These are phyloP conservation scores for Podargus strigoides DNA, from an alignment of 2,797 vertebrate species.

Conservation along the genomic window DNA sequence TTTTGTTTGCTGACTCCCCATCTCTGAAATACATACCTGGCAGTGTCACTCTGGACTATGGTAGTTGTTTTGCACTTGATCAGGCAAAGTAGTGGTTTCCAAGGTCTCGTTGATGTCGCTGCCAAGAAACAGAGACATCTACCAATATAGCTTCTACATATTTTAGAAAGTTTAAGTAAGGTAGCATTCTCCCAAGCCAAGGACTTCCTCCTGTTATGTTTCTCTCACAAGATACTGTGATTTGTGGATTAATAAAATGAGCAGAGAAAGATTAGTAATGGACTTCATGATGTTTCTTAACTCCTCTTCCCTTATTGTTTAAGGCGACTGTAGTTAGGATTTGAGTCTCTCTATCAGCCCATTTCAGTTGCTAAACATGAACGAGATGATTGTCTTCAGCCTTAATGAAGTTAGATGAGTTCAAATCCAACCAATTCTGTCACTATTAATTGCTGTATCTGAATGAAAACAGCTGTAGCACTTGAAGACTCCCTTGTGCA, in stretches of 20 bases:
- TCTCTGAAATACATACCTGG: background rate
- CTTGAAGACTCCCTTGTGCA: constrained; percentile 25
- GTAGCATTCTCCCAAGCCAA: background rate
- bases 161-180: background rate
- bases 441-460: constrained; percentile 38
- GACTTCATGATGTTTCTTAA: background rate
- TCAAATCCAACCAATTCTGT: constrained; percentile 23
- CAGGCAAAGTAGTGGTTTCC: background rate
- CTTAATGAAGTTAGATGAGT: constrained; percentile 16
- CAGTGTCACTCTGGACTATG: background rate
- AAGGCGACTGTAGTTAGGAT: background rate
- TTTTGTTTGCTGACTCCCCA: background rate
- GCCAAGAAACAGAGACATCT: background rate
- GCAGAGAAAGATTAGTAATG: background rate
- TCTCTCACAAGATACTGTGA: background rate
- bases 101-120: background rate
- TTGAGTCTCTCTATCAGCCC: background rate
- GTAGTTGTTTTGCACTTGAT: background rate
- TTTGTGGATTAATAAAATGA: background rate
- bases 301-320: background rate
- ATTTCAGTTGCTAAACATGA: background rate
- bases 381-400: constrained; percentile 4
- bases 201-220: background rate
- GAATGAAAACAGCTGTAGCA: constrained; percentile 51
- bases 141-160: background rate